phyloP scores from a whole-genome alignment of 2,797 vertebrate species.

The Hephaestus fuliginosus region DNA sequence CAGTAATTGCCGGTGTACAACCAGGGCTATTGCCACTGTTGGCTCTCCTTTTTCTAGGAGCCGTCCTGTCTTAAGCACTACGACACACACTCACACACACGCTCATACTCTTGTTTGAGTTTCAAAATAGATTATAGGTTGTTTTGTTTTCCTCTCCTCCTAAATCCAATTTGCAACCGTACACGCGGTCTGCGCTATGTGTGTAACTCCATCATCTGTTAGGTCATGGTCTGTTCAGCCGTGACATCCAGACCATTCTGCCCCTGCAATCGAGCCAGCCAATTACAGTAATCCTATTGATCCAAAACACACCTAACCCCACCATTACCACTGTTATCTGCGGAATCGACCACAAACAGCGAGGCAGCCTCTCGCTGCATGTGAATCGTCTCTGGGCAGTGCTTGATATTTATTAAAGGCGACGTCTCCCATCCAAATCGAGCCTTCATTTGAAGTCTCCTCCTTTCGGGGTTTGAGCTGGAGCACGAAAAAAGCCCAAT shows the following conservation, averaged over 20 bases:
- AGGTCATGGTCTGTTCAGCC: slow-evolving; percentile 64
- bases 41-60: not conserved
- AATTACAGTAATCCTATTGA: slow-evolving; percentile 61
- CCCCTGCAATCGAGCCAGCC: slow-evolving; percentile 32
- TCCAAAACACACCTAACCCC: slow-evolving; percentile 63
- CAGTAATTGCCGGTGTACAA: not conserved
- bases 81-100: slow-evolving; percentile 18
- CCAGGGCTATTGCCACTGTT: not conserved
- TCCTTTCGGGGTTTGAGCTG: slow-evolving; percentile 15
- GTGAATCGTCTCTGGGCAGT: not conserved
- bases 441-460: slow-evolving; percentile 20
- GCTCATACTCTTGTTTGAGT: slow-evolving; percentile 40
- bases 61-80: slow-evolving; percentile 17
- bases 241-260: slow-evolving; percentile 55
- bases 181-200: slow-evolving; percentile 45
- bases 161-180: slow-evolving; percentile 70
- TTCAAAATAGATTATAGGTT: slow-evolving; percentile 67
- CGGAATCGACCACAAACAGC: slow-evolving; percentile 39
- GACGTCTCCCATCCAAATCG: slow-evolving; percentile 52
- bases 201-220: slow-evolving; percentile 63
- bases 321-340: slow-evolving; percentile 55
- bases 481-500: slow-evolving; percentile 3
- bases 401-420: slow-evolving; percentile 57
- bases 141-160: slow-evolving; percentile 64
- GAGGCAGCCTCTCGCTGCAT: slow-evolving; percentile 14